These are phyloP conservation scores for Xestia c-nigrum DNA, from an alignment of 2,888 invertebrate species.

Conservation along the genomic window DNA sequence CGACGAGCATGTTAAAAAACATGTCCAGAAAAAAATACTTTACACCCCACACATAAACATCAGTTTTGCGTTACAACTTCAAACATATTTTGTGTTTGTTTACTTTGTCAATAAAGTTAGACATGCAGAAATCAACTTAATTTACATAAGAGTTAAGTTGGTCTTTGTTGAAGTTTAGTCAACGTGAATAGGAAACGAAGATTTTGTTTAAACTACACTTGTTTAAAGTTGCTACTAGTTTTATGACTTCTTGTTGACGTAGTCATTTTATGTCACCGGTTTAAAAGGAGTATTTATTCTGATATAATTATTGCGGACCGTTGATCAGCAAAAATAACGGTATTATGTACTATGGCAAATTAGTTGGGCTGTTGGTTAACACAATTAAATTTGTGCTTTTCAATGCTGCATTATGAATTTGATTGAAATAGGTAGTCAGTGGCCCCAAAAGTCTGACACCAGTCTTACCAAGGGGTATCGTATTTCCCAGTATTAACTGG, in stretches of 20 bases:
- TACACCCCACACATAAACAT: not conserved
- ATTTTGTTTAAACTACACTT: not conserved
- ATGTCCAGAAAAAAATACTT: not conserved
- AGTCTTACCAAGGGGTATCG: no score
- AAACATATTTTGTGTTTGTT: not conserved
- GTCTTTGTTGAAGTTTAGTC: not conserved
- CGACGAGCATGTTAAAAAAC: not conserved
- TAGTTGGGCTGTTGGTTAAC: no score
- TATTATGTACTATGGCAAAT: not conserved
- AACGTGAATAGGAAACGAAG: not conserved
- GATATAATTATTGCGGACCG: not conserved
- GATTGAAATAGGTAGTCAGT: no score
- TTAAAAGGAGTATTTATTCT: not conserved
- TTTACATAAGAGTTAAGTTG: not conserved
- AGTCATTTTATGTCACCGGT: not conserved
- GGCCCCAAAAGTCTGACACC: no score
- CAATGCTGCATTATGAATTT: no score
- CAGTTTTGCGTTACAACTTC: not conserved
- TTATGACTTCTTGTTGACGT: not conserved
- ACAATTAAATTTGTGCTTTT: not conserved
- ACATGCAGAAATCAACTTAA: not conserved
- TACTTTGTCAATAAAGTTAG: not conserved
- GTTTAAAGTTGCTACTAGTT: conserved; percentile 7
- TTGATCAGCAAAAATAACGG: not conserved
- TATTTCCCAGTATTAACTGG: no score